Evolutionary conservation across 2,797 vertebrate species (phyloP).

Genomic region (Crenichthys baileyi): DNA sequence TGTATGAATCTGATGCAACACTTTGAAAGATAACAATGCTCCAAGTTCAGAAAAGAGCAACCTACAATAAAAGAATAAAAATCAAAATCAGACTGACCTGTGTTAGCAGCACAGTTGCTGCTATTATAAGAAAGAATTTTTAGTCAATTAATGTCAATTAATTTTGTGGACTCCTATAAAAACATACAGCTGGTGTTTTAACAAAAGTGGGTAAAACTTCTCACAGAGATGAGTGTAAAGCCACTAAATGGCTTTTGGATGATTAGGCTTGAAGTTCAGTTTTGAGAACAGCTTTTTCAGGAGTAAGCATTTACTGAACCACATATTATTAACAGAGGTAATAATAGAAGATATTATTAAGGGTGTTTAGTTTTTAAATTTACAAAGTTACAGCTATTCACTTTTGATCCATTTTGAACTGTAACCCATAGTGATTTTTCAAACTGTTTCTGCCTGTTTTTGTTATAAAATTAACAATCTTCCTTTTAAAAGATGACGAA

Average conservation of each 20-base stretch:
- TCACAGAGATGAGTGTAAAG: neutral
- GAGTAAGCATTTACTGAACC: neutral
- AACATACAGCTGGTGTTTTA: neutral
- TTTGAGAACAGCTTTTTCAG: neutral
- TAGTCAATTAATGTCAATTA: neutral
- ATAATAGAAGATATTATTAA: neutral
- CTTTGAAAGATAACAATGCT: conserved; percentile 72
- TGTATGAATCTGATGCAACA: conserved; percentile 74
- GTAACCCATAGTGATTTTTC: neutral
- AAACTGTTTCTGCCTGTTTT: neutral
- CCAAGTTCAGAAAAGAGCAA: conserved; percentile 61
- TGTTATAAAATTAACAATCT: neutral
- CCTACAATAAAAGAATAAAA: conserved; percentile 65
- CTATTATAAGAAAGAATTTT: neutral
- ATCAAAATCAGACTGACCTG: conserved; percentile 55
- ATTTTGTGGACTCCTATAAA: neutral
- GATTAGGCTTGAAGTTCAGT: neutral
- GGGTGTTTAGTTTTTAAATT: neutral
- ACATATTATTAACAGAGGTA: neutral
- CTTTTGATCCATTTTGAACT: neutral
- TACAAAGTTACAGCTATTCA: neutral
- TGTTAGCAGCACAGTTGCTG: no score
- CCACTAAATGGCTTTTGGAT: neutral
- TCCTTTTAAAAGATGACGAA: neutral
- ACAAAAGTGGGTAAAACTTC: neutral